A percentile compares a stretch with the other conserved stretches of the same genome.
Evolutionary conservation across 2,797 vertebrate genomes (phyloP).

Genomic region (Aplochiton taeniatus): DNA sequence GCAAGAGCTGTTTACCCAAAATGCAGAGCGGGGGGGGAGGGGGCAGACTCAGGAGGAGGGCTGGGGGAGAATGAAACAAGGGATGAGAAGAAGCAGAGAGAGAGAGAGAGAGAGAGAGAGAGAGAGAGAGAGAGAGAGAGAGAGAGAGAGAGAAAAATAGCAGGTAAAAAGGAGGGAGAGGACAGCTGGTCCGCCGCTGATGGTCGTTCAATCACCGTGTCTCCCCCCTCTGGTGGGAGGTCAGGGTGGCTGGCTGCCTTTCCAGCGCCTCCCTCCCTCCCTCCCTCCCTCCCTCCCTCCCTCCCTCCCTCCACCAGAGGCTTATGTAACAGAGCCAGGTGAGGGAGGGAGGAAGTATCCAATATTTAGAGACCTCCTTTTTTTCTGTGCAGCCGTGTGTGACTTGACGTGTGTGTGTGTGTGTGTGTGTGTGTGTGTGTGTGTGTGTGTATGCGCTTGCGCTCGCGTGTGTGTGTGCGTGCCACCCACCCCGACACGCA

Average conservation of each 20-base stretch:
- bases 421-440: neutral
- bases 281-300: conserved; percentile 15
- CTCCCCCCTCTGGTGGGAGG: conserved; percentile 68
- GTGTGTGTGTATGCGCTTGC: too few species aligned
- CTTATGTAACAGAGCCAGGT: conserved; percentile 54
- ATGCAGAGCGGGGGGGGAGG: conserved; percentile 10
- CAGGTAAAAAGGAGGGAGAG: conserved; percentile 20
- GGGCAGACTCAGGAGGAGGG: too few species aligned
- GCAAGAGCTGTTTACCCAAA: conserved; percentile 18
- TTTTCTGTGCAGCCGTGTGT: conserved; percentile 6
- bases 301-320: conserved; percentile 37
- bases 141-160: neutral
- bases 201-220: conserved; percentile 69
- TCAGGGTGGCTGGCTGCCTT: conserved; percentile 50
- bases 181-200: conserved; percentile 69
- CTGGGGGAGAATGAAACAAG: neutral
- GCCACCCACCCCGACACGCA: conserved; percentile 1
- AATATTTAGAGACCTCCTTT: neutral
- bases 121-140: neutral
- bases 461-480: too few species aligned
- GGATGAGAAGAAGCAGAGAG: neutral
- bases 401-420: too few species aligned
- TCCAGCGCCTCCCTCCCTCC: neutral
- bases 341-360: neutral
- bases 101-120: neutral